Conservation (phyloP, 2,113 vertebrate species). For the Heteronetta atricapilla region DNA sequence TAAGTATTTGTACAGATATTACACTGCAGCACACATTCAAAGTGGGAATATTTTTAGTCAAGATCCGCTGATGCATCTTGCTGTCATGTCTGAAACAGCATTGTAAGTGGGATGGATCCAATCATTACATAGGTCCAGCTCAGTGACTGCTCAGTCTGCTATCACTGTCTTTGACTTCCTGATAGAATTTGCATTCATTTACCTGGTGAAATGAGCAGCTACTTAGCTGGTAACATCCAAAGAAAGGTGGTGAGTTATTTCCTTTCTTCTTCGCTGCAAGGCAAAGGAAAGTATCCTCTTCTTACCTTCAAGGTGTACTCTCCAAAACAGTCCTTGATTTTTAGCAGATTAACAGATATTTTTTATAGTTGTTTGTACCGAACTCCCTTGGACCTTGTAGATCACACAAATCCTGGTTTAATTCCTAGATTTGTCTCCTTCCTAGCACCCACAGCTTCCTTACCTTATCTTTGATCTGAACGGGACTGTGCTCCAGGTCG, state of each 20-base stretch:
- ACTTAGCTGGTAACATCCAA: background rate
- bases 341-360: background rate
- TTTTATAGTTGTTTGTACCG: background rate
- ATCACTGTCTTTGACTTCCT: background rate
- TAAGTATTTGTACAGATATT: background rate
- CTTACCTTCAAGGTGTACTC: background rate
- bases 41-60: background rate
- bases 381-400: background rate
- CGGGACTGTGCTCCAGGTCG: fast-evolving
- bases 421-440: background rate
- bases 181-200: background rate
- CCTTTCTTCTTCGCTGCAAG: fast-evolving
- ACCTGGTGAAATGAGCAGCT: background rate
- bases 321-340: too few relatives aligned
- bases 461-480: too few relatives aligned
- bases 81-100: background rate
- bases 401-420: background rate
- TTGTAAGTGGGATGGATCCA: background rate
- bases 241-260: background rate
- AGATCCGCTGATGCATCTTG: background rate
- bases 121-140: fast-evolving
- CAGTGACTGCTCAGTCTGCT: background rate
- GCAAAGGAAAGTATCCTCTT: background rate
- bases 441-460: background rate
- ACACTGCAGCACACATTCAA: fast-evolving